Percentiles rank a stretch among this genome's conserved stretches.
These are phyloP conservation scores for Platycercus adscitus DNA, from an alignment of 2,113 vertebrate genomes.

Conservation along the genomic window DNA sequence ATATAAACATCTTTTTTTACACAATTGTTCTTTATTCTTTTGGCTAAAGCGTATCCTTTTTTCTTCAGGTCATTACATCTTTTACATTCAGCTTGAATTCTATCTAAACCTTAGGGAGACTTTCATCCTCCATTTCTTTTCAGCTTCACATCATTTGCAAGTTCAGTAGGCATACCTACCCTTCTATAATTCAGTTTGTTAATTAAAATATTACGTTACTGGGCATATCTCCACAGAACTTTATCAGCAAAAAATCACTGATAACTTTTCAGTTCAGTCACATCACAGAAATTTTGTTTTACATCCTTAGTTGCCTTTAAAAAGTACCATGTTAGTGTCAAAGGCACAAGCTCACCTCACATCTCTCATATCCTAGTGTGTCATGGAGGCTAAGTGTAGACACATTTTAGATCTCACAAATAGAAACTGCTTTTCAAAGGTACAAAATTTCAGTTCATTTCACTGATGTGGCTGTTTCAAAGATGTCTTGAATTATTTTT, in stretches of 20 bases:
- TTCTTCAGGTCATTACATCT: not conserved
- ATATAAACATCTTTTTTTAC: not conserved
- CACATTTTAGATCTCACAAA: not conserved
- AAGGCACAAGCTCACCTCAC: not conserved
- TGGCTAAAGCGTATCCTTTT: not conserved
- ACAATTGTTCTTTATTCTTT: not conserved
- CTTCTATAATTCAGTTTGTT: not conserved
- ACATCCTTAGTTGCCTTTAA: not conserved
- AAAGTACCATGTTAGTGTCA: not conserved
- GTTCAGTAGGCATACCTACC: not conserved
- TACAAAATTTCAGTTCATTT: not conserved
- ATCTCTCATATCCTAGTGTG: not conserved
- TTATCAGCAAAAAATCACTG: not conserved
- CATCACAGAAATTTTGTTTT: not conserved
- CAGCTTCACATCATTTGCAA: not conserved
- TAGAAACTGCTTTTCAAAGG: not conserved
- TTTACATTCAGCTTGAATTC: not conserved
- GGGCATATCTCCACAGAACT: not conserved
- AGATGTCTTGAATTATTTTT: not conserved
- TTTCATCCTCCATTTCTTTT: not conserved
- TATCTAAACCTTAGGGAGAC: not conserved
- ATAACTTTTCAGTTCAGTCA: not conserved
- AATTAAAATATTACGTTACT: not conserved
- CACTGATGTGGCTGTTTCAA: not conserved
- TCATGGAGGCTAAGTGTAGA: accelerated